Conservation (phyloP, 2,797 vertebrate genomes). For the Pipistrellus pipistrellus region DNA sequence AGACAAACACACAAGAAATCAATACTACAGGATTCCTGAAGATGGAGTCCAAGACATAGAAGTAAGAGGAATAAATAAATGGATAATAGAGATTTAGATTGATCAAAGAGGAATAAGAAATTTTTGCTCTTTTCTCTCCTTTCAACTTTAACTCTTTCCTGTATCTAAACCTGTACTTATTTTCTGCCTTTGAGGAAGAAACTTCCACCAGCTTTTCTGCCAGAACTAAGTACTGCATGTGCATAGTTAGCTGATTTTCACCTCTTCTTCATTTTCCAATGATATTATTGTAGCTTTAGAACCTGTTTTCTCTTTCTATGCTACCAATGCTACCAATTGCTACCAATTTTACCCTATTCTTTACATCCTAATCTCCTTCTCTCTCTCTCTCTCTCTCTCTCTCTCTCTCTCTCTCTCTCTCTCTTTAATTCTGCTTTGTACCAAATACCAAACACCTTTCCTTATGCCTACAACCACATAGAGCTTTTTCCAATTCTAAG, state of each 20-base stretch:
- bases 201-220: background rate
- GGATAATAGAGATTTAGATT: slow-evolving; percentile 27
- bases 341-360: background rate
- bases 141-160: slow-evolving; percentile 29
- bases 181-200: background rate
- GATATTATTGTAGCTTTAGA: slow-evolving; percentile 13
- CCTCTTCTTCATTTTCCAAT: background rate
- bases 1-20: background rate
- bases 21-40: slow-evolving; percentile 32
- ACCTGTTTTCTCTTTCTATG: background rate
- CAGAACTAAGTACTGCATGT: background rate
- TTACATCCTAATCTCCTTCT: background rate
- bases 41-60: slow-evolving; percentile 47
- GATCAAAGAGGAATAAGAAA: background rate
- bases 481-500: slow-evolving; percentile 1
- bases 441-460: slow-evolving; percentile 40
- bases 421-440: background rate
- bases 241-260: background rate
- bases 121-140: slow-evolving; percentile 29
- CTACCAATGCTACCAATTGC: background rate
- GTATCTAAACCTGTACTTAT: background rate
- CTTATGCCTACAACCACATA: background rate
- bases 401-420: background rate
- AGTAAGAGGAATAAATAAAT: background rate
- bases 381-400: background rate